These are phyloP conservation scores for Hirudinaria manillensis DNA, from an alignment of 2,888 invertebrate genomes.

Conservation along the genomic window DNA sequence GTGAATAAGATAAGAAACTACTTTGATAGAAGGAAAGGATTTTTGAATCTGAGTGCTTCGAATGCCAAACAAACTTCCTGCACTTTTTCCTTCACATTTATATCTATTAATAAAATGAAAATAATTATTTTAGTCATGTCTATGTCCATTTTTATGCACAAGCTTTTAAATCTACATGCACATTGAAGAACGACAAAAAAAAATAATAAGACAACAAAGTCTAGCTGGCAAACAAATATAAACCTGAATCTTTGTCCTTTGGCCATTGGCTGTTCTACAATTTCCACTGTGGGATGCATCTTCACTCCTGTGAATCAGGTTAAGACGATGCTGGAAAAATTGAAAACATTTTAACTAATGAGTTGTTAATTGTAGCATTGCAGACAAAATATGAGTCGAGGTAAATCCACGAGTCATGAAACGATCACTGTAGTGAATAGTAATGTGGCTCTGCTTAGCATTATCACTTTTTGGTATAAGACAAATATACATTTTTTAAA, in stretches of 20 bases:
- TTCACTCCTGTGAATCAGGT: not conserved
- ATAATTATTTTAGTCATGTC: too few species aligned
- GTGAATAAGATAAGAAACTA: not conserved
- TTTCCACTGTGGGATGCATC: slow-evolving; percentile 22
- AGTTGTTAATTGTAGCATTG: too few species aligned
- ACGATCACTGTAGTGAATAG: too few species aligned
- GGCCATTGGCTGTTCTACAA: slow-evolving; percentile 24
- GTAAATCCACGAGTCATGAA: too few species aligned
- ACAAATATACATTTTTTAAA: too few species aligned
- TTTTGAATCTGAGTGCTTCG: slow-evolving; percentile 80
- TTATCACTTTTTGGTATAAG: too few species aligned
- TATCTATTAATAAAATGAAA: slow-evolving; percentile 49
- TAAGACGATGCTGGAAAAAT: too few species aligned
- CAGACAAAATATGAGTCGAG: too few species aligned
- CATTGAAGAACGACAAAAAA: too few species aligned
- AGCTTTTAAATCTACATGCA: not conserved
- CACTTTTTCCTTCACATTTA: slow-evolving; percentile 90
- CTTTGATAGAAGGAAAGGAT: slow-evolving; percentile 80
- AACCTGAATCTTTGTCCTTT: slow-evolving; percentile 28
- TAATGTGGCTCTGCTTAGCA: too few species aligned
- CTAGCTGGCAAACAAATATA: not conserved
- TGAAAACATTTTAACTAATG: too few species aligned
- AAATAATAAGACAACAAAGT: too few species aligned
- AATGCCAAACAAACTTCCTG: slow-evolving; percentile 87
- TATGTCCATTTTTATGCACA: not conserved